A percentile compares a stretch with the other conserved stretches of the same genome.
phyloP scores from a whole-genome alignment of 1,140 invertebrate species.

The Drosophila guanche region DNA sequence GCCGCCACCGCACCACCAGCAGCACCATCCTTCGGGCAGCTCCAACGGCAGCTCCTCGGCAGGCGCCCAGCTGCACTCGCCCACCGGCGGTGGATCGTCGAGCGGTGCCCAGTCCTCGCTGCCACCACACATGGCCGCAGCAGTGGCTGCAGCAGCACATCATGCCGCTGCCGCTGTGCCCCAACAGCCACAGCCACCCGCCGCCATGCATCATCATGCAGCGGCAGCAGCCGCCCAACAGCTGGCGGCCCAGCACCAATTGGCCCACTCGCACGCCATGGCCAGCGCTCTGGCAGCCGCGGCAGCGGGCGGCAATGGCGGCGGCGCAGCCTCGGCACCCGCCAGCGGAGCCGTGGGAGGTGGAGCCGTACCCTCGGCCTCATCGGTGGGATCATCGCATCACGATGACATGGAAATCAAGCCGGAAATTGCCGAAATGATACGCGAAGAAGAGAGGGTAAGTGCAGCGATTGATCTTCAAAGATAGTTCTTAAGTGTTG shows the following conservation, averaged over 20 bases:
- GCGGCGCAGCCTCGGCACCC: conserved; percentile 34
- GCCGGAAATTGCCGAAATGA: conserved; percentile 97
- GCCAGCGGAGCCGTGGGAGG: conserved; percentile 34
- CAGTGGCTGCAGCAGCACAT: conserved; percentile 65
- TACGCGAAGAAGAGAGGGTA: conserved; percentile 96
- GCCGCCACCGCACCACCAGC: conserved; percentile 27
- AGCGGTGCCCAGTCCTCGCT: conserved; percentile 55
- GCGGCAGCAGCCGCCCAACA: conserved; percentile 76
- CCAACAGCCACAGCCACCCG: conserved; percentile 20
- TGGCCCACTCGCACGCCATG: conserved; percentile 79
- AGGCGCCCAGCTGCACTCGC: conserved; percentile 44
- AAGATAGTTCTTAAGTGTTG: background rate
- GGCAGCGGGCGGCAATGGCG: conserved; percentile 35
- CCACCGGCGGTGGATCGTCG: conserved; percentile 43
- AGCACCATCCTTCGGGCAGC: conserved; percentile 23
- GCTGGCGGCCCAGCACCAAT: conserved; percentile 74
- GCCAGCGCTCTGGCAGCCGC: conserved; percentile 65
- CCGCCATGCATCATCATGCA: conserved; percentile 70
- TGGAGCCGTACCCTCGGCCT: conserved; percentile 30
- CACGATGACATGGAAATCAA: conserved; percentile 94
- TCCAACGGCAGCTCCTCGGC: conserved; percentile 45
- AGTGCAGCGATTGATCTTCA: conserved; percentile 84
- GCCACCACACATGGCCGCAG: conserved; percentile 69
- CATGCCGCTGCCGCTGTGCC: conserved; percentile 51
- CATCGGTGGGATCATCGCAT: conserved; percentile 63